phyloP scores from a whole-genome alignment of 2,113 vertebrate genomes.

The Diglossa brunneiventris region DNA sequence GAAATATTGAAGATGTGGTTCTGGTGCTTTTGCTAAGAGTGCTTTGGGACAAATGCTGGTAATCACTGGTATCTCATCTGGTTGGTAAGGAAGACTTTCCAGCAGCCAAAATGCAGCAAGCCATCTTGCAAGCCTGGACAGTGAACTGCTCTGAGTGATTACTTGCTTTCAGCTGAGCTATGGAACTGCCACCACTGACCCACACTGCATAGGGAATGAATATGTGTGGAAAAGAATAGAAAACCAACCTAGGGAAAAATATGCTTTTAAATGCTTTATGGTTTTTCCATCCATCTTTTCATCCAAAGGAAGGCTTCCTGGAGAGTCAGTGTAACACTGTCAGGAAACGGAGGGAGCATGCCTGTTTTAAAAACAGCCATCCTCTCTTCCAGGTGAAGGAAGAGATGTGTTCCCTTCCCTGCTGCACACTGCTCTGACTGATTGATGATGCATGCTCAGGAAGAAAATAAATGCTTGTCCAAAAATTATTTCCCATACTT shows the following conservation, averaged over 20 bases:
- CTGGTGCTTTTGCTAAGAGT: not conserved
- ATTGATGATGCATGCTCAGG: not conserved
- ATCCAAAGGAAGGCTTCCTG: not conserved
- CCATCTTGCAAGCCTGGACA: not conserved
- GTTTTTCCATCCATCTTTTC: not conserved
- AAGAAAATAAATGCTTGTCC: slow-evolving; percentile 2
- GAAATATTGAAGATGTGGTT: not conserved
- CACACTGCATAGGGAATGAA: not conserved
- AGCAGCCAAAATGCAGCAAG: not conserved
- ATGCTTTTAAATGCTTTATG: not conserved
- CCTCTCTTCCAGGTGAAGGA: not conserved
- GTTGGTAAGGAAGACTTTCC: not conserved
- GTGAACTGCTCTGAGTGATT: not conserved
- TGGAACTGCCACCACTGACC: not conserved
- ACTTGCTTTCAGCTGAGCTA: not conserved
- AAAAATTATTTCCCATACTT: slow-evolving; percentile 13
- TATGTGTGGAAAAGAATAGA: not conserved
- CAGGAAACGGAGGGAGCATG: not conserved
- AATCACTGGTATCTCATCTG: not conserved
- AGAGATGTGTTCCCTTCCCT: not conserved
- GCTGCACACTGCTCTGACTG: not conserved
- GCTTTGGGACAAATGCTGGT: not conserved
- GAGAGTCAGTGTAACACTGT: not conserved
- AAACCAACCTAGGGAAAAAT: not conserved
- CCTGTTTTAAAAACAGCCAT: not conserved